These are phyloP conservation scores for Scaptomyza polygonia DNA, from an alignment of 2,888 invertebrate genomes.

Conservation along the genomic window DNA sequence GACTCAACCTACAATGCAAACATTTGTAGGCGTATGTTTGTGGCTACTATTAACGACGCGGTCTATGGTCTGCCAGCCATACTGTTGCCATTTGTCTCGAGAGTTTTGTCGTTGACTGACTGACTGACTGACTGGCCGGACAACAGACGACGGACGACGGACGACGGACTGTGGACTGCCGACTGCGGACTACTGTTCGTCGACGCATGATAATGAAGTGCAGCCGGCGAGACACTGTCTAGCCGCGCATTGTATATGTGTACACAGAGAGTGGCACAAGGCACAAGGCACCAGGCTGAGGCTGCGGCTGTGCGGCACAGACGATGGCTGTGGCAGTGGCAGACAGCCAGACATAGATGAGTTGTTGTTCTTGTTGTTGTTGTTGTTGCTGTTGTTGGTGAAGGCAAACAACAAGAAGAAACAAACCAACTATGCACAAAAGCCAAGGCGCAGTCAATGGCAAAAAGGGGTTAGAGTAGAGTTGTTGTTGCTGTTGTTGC, in stretches of 20 bases:
- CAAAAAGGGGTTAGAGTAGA: slow-evolving; percentile 2
- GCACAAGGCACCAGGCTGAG: slow-evolving; percentile 14
- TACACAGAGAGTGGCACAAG: slow-evolving; percentile 39
- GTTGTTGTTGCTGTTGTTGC: slow-evolving; percentile 11
- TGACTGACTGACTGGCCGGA: slow-evolving; percentile 44
- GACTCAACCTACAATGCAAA: slow-evolving; percentile 47
- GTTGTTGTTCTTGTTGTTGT: slow-evolving; percentile 37
- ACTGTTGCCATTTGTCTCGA: slow-evolving; percentile 30
- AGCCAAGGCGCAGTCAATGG: slow-evolving; percentile 35
- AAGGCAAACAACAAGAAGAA: slow-evolving; percentile 36
- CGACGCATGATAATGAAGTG: slow-evolving; percentile 81
- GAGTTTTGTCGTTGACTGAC: slow-evolving; percentile 15
- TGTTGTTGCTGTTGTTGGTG: slow-evolving; percentile 39
- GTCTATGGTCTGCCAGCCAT: slow-evolving; percentile 39
- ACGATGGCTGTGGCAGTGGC: slow-evolving; percentile 27
- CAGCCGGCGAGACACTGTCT: slow-evolving; percentile 83
- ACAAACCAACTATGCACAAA: slow-evolving; percentile 32
- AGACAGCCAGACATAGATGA: slow-evolving; percentile 24
- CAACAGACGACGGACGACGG: slow-evolving; percentile 21
- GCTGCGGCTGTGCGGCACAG: slow-evolving; percentile 24
- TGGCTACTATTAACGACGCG: slow-evolving; percentile 49
- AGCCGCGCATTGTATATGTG: slow-evolving; percentile 75
- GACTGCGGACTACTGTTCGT: slow-evolving; percentile 61
- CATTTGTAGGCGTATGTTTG: slow-evolving; percentile 71
- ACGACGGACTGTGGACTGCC: slow-evolving; percentile 35